These are phyloP conservation scores for Ischnura elegans DNA, from an alignment of 2,888 invertebrate species.

Conservation along the genomic window DNA sequence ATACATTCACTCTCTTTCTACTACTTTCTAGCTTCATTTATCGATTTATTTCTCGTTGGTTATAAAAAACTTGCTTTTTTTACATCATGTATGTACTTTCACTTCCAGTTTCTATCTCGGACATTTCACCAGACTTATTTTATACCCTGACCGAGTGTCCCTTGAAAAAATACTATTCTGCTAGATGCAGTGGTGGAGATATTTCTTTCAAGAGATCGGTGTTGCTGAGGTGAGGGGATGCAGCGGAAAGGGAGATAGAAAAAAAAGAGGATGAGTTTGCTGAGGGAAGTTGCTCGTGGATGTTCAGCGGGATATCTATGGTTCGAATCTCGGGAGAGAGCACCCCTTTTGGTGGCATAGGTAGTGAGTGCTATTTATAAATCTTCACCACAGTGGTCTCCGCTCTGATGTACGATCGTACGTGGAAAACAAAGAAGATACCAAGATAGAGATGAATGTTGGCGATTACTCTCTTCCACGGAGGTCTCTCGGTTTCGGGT, in stretches of 20 bases:
- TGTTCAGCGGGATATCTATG: not conserved
- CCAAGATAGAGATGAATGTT: not conserved
- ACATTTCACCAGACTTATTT: not conserved
- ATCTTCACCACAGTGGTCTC: constrained; percentile 11
- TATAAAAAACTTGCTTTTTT: too few species aligned
- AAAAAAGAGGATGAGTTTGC: not conserved
- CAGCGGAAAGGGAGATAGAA: not conserved
- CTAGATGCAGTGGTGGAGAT: not conserved
- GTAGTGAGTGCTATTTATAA: not conserved
- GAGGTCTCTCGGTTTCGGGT: not conserved
- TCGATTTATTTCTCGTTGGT: too few species aligned
- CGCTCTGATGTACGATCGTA: not conserved
- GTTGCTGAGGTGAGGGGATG: not conserved
- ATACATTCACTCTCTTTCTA: too few species aligned
- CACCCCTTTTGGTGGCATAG: not conserved
- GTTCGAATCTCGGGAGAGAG: not conserved
- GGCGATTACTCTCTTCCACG: not conserved
- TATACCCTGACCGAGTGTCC: not conserved
- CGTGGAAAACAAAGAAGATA: not conserved
- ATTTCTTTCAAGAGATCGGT: not conserved
- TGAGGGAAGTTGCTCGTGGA: not conserved
- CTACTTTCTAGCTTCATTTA: too few species aligned
- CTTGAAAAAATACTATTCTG: not conserved
- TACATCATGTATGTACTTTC: too few species aligned
- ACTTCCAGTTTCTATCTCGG: not conserved